Conservation (phyloP, 2,797 vertebrate genomes). For the Myoxocephalus aenaeus region DNA sequence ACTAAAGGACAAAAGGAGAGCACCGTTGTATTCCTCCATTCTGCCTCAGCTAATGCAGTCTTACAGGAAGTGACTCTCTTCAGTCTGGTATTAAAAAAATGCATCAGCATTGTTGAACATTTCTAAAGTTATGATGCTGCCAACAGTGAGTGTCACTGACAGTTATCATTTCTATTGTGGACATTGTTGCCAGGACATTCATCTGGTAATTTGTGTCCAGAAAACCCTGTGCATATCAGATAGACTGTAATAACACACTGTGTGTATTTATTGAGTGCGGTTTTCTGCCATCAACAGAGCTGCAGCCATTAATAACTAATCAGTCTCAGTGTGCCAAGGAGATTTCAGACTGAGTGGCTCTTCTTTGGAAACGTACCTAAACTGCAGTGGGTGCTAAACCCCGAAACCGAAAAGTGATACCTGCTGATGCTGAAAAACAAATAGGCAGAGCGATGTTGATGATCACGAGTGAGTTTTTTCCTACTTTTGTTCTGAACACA, state of each 20-base stretch:
- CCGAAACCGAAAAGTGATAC: neutral
- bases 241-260: neutral
- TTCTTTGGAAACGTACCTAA: neutral
- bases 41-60: constrained; percentile 1
- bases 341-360: neutral
- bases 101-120: neutral
- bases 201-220: constrained; percentile 13
- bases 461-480: neutral
- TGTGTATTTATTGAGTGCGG: constrained; percentile 33
- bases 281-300: constrained; percentile 23
- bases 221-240: constrained; percentile 30
- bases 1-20: neutral
- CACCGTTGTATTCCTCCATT: constrained; percentile 1
- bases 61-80: constrained; percentile 14
- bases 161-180: neutral
- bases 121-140: neutral
- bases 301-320: constrained; percentile 38
- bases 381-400: neutral
- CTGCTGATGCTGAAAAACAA: neutral
- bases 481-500: neutral
- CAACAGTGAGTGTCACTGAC: neutral
- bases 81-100: neutral
- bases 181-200: neutral
- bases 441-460: neutral
- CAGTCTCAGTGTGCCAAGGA: neutral